Base-by-base conservation (phyloP, 2,888 invertebrate species). In the Hydrotaea diabolus region DNA sequence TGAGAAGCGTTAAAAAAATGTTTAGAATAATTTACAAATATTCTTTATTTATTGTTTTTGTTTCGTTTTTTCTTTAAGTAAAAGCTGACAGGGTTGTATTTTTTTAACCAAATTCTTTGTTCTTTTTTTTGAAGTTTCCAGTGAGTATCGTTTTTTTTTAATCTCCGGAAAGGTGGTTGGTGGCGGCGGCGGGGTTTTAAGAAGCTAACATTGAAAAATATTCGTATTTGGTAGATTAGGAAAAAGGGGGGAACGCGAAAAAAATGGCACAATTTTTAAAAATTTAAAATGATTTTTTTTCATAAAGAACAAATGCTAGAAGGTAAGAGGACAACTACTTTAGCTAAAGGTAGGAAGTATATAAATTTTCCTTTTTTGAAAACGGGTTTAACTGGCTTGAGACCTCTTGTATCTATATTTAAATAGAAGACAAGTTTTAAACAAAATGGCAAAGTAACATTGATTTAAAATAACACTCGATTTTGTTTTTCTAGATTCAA, bases 1-100 rank as follows among this genome's bases (percentile, higher is more conserved):
- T 79, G 79, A 82, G 53, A 81, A 81, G 79, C 79, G 19, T 69
- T 69, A 69, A 79, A 77, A 55, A 66, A 31, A 31, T 31, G 2
- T 23, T 2, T 39, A 19, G 43, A 46, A 69, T 69, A 69, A 69
- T 69, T 21, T 17, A 36, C 46, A 69, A 46, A 62, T 62, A 69
- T 69, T 69, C 46, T 69, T 31, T 17, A 53, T 19, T 53, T 15
- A 17, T 53, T 53, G 3, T 43, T 9, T 43, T 43, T 43, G 7
- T 43, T n/a, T n/a, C n/a, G n/a, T n/a, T n/a, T n/a, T n/a, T n/a
- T n/a, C 1, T 59, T 59, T 59, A 66, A 66, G 39, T 69, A 43
- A 69, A 69, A 69, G 46, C 69, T 23, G 13, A n/a, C 31, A 39
- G 46, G 46, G 46, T 2, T 4, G 31, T 31, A 7, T 31, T 31